Conservation (phyloP, 2,797 vertebrate genomes). For the Pseudochaenichthys georgianus region DNA sequence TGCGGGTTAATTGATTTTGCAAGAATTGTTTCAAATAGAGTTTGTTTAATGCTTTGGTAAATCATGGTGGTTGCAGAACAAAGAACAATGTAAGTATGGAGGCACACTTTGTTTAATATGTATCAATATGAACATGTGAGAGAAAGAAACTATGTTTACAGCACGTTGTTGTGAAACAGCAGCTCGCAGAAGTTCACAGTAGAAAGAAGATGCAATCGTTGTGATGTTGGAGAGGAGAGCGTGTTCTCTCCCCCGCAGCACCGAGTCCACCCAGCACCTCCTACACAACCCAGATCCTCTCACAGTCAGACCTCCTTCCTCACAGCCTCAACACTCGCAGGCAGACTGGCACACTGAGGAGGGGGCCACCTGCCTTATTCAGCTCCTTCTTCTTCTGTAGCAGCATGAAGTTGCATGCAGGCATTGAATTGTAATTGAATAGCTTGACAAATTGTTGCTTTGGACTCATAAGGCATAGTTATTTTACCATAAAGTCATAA, state of each 20-base stretch:
- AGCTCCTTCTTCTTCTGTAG: conserved; percentile 27
- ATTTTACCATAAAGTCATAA: background rate
- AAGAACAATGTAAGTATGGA: conserved; percentile 7
- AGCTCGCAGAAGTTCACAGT: conserved; percentile 70
- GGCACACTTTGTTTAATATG: conserved; percentile 12
- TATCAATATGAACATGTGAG: conserved; percentile 13
- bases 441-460: conserved; percentile 10
- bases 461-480: background rate
- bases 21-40: conserved; percentile 15
- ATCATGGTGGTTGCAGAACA: conserved; percentile 3
- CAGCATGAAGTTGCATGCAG: conserved; percentile 40
- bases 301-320: conserved; percentile 63
- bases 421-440: conserved; percentile 22
- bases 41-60: conserved; percentile 16
- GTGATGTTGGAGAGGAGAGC: conserved; percentile 62
- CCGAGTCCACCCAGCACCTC: conserved; percentile 77
- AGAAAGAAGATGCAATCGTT: conserved; percentile 60
- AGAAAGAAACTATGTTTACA: conserved; percentile 57
- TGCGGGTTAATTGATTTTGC: conserved; percentile 55
- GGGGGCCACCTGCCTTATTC: conserved; percentile 60
- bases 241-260: conserved; percentile 75
- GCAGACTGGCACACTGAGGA: conserved; percentile 58
- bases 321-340: conserved; percentile 59
- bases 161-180: conserved; percentile 60
- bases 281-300: conserved; percentile 80